These are phyloP conservation scores for Incurvaria masculella DNA, from an alignment of 2,888 invertebrate species.

Conservation along the genomic window DNA sequence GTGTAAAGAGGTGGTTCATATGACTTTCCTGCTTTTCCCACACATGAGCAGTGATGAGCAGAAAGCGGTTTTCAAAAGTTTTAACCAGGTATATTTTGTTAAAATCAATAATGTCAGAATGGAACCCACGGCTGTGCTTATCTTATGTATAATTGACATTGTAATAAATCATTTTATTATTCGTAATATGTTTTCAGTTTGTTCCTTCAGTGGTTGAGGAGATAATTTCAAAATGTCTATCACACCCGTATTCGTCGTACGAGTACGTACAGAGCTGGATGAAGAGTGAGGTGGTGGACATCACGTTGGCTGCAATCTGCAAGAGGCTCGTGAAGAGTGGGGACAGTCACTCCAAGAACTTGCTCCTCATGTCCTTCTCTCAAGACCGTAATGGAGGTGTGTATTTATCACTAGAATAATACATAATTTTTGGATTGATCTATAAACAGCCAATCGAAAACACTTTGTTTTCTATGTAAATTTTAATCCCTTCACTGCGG, in stretches of 20 bases:
- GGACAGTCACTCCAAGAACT: constrained; percentile 24
- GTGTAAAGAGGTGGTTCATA: constrained; percentile 54
- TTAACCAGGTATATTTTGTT: constrained; percentile 54
- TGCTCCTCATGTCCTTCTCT: constrained; percentile 27
- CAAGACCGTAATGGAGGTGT: constrained; percentile 37
- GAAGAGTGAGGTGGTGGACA: constrained; percentile 30
- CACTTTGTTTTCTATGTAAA: no score
- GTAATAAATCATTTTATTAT: no score
- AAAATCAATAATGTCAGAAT: no score
- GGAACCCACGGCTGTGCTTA: no score
- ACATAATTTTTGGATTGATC: no score
- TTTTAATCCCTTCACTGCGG: no score
- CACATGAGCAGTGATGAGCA: constrained; percentile 54
- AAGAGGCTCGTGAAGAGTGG: constrained; percentile 19
- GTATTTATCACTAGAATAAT: no score
- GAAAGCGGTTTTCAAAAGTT: constrained; percentile 48
- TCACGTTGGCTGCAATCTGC: constrained; percentile 33
- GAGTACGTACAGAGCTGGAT: constrained; percentile 41
- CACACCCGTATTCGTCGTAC: constrained; percentile 35
- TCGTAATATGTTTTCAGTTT: constrained; percentile 20
- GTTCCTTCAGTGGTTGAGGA: constrained; percentile 18
- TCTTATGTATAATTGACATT: constrained; percentile 13
- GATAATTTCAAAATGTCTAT: constrained; percentile 33
- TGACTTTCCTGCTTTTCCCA: constrained; percentile 60
- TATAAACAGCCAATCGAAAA: no score